Percentiles rank a stretch among this genome's conserved stretches.
These are phyloP conservation scores for Plebejus melissa DNA, from an alignment of 2,888 invertebrate species.

Conservation along the genomic window DNA sequence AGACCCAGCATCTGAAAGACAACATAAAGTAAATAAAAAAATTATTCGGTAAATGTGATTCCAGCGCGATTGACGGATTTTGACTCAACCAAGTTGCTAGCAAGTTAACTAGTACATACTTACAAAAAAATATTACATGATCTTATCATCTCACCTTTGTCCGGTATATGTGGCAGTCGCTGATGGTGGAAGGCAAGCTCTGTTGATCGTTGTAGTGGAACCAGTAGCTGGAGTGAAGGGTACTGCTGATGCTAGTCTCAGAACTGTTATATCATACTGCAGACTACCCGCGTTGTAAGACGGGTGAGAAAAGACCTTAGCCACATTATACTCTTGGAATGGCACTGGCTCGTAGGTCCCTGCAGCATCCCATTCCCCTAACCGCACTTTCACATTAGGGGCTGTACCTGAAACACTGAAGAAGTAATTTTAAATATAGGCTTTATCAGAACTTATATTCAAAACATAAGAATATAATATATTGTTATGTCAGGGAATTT, in stretches of 20 bases:
- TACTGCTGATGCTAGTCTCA: constrained; percentile 82
- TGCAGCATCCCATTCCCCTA: constrained; percentile 88
- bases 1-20: constrained; percentile 78
- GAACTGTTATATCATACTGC: constrained; percentile 89
- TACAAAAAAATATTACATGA: too few species aligned
- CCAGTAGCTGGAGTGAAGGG: constrained; percentile 67
- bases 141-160: constrained; percentile 55
- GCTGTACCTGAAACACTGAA: constrained; percentile 65
- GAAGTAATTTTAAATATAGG: not conserved
- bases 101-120: too few species aligned
- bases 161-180: constrained; percentile 62
- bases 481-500: not conserved
- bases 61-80: too few species aligned
- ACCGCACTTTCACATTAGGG: constrained; percentile 81
- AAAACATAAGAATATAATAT: too few species aligned
- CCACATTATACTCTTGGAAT: constrained; percentile 80
- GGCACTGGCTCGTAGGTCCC: constrained; percentile 82
- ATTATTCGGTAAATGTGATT: too few species aligned
- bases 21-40: too few species aligned
- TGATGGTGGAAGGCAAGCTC: constrained; percentile 79
- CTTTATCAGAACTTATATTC: not conserved
- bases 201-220: constrained; percentile 77
- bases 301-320: constrained; percentile 80
- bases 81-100: too few species aligned
- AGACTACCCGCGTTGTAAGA: constrained; percentile 85